These are phyloP conservation scores for Solea solea DNA, from an alignment of 2,113 vertebrate species.

Conservation along the genomic window DNA sequence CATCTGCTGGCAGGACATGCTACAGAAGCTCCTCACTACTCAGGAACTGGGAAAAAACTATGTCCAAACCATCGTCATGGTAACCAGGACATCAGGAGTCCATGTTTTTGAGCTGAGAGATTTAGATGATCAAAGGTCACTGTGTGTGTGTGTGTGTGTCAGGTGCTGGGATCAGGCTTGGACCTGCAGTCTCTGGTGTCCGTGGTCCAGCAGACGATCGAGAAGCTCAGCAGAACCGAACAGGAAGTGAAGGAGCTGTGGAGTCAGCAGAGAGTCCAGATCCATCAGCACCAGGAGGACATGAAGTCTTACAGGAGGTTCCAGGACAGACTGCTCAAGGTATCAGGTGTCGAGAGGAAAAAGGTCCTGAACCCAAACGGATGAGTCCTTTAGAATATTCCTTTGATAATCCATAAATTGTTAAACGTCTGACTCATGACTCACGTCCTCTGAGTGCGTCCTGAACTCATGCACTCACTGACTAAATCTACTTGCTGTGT, in stretches of 20 bases:
- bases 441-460: too few species aligned
- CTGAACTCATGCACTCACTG: too few species aligned
- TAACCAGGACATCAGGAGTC: conserved; percentile 10
- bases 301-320: conserved; percentile 10
- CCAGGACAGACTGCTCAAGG: conserved; percentile 50
- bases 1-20: conserved; percentile 8
- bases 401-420: too few species aligned
- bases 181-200: not conserved
- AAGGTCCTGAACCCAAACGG: too few species aligned
- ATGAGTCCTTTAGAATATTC: too few species aligned
- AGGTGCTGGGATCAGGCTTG: not conserved
- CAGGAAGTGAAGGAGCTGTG: conserved; percentile 17
- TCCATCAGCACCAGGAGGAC: conserved; percentile 9
- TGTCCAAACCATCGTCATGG: conserved; percentile 4
- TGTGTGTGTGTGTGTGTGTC: not conserved
- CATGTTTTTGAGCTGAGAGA: not conserved
- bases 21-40: conserved; percentile 9
- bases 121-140: not conserved
- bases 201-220: conserved; percentile 1
- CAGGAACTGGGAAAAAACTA: conserved; percentile 42
- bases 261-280: not conserved
- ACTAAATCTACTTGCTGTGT: not conserved
- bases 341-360: not conserved
- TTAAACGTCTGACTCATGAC: too few species aligned
- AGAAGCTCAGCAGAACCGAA: conserved; percentile 28